Conservation (phyloP, 2,888 invertebrate species). For the Clivina fossor region DNA sequence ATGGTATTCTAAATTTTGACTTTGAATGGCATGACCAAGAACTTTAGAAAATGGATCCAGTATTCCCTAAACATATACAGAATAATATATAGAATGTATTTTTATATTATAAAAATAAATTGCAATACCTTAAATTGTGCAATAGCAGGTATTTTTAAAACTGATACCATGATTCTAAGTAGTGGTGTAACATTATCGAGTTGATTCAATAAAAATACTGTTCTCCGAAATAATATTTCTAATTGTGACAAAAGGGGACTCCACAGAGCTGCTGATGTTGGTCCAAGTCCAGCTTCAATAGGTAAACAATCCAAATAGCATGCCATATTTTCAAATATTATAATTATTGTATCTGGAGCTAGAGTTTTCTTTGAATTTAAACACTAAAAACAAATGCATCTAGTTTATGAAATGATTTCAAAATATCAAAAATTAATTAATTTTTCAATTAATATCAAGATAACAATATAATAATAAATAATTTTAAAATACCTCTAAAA, state of each 20-base stretch:
- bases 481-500: slow-evolving; percentile 69
- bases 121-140: slow-evolving; percentile 74
- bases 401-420: too few species aligned
- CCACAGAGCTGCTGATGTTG: slow-evolving; percentile 75
- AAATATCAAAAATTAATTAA: slow-evolving; percentile 28
- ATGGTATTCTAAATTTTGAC: slow-evolving; percentile 76
- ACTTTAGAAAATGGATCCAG: slow-evolving; percentile 96
- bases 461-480: slow-evolving; percentile 13
- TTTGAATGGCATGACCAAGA: slow-evolving; percentile 88
- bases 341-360: slow-evolving; percentile 69
- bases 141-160: slow-evolving; percentile 82
- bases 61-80: slow-evolving; percentile 62
- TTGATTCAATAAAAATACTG: slow-evolving; percentile 69
- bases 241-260: slow-evolving; percentile 79
- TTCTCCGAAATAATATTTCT: slow-evolving; percentile 81
- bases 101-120: neutral
- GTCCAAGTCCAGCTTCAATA: slow-evolving; percentile 71
- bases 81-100: neutral
- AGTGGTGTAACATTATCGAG: slow-evolving; percentile 72
- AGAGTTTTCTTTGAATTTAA: slow-evolving; percentile 76
- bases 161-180: slow-evolving; percentile 74
- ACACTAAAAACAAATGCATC: too few species aligned
- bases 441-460: neutral
- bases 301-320: slow-evolving; percentile 92
- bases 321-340: slow-evolving; percentile 87